A percentile compares a stretch with the other conserved stretches of the same genome.
Evolutionary conservation across 2,113 vertebrate species (phyloP).

Genomic region (Opisthocomus hoazin): DNA sequence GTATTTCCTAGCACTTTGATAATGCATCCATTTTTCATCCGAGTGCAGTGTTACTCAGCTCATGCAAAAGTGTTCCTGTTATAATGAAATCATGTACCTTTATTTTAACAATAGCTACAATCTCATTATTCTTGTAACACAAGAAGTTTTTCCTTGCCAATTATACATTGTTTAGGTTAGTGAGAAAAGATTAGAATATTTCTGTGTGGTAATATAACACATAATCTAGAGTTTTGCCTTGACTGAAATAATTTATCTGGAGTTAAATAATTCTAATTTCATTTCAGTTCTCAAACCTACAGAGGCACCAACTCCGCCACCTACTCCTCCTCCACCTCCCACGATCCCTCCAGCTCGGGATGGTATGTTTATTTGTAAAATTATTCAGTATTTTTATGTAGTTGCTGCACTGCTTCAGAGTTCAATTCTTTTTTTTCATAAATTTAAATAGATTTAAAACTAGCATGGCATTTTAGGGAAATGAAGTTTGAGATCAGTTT

Average conservation of each 20-base stretch:
- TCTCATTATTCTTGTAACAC: not conserved
- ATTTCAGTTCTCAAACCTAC: slow-evolving; percentile 87
- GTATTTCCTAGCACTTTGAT: not conserved
- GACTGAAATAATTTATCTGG: not conserved
- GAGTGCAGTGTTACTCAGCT: not conserved
- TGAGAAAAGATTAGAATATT: not conserved
- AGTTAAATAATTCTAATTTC: not conserved
- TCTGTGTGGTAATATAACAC: not conserved
- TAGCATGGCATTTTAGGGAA: not conserved
- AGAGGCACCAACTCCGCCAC: slow-evolving; percentile 84
- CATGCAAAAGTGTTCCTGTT: not conserved
- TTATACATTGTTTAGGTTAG: not conserved
- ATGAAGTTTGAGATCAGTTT: not conserved
- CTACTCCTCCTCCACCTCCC: slow-evolving; percentile 89
- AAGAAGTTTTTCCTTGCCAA: not conserved
- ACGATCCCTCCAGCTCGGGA: slow-evolving; percentile 92
- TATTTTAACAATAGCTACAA: not conserved
- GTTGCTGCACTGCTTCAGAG: not conserved
- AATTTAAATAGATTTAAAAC: not conserved
- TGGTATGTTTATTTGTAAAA: slow-evolving; percentile 72
- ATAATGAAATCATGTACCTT: not conserved
- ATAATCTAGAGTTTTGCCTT: not conserved
- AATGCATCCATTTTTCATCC: too few relatives aligned
- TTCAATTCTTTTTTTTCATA: not conserved
- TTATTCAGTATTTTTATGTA: not conserved